Evolutionary conservation across 2,888 invertebrate species (phyloP).

Genomic region (Euphydryas editha): DNA sequence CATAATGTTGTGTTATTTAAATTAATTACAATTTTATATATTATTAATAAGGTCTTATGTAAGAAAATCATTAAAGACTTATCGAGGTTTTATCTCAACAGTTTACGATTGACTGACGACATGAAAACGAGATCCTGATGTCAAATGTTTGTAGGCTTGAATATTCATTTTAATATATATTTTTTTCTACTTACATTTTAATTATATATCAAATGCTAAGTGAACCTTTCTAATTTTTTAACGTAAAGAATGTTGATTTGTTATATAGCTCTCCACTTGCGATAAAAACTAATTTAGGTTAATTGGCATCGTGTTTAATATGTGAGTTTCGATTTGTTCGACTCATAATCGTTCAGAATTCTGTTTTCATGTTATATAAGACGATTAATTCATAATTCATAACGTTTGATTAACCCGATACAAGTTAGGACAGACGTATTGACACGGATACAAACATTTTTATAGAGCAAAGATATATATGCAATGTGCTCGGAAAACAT

Average conservation of each 20-base stretch:
- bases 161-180: not conserved
- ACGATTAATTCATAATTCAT: constrained; percentile 17
- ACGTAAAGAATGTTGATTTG: not conserved
- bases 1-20: not conserved
- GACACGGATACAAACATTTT: constrained; percentile 11
- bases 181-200: not conserved
- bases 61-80: not conserved
- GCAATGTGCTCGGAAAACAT: not conserved
- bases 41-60: not conserved
- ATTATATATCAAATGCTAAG: not conserved
- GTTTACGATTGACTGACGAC: not conserved
- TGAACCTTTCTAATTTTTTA: not conserved
- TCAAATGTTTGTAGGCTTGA: too few relatives aligned
- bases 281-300: constrained; percentile 19
- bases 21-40: not conserved
- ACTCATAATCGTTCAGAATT: constrained; percentile 22
- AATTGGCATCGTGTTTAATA: constrained; percentile 18
- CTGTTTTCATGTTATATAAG: constrained; percentile 8
- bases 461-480: not conserved
- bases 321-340: constrained; percentile 14
- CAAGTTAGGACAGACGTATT: constrained; percentile 20
- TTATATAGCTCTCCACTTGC: not conserved
- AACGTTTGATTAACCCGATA: constrained; percentile 22
- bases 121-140: not conserved
- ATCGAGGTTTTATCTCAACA: not conserved